Evolutionary conservation across 2,113 vertebrate genomes (phyloP), one percentile per base, ranked within the genome.

Genomic region (Saimiri boliviensis): DNA sequence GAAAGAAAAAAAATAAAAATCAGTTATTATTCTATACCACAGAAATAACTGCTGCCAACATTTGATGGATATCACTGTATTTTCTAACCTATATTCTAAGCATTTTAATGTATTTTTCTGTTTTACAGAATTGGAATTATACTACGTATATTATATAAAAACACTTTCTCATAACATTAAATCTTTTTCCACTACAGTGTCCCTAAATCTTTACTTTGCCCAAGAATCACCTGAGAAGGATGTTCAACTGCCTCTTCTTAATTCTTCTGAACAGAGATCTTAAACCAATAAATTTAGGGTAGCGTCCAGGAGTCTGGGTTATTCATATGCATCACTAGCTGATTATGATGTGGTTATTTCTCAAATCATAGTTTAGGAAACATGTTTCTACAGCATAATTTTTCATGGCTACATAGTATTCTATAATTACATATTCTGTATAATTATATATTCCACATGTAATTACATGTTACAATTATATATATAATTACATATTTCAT

Each of bases 1-100:
- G 49, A 84, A 93, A 95, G 52, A 63, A 73, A 89, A 35, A 81
- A 86, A 90, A 63, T 35, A 56, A 93, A 96, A 93, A 79, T 63
- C 2, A 45, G 40, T 84, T 47, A 37, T 86, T 77, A 71, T 52
- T 47, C 66, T 70, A 6, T 8, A 60, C 3, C 54, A 3, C 20
- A 82, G 81, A 85, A 40, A 40, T 35, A 4, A 68, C 16, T 27
- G 45, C 9, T 47, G 45, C n/a, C 92, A n/a, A 82, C 30, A 23
- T 66, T 82, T 88, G 9, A 32, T 79, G 8, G 10, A 3, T 35
- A 16, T 58, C 37, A 47, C 76, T 92, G 25, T 58, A 17, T 21
- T 90, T 96, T 70, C n/a, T 4, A 56, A 13, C 86, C 47, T 71
- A 56, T 70, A 40, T 60, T 45, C 56, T 77, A 52, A 84, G 23